Percentiles rank a stretch among this genome's conserved stretches.
These are phyloP conservation scores for Schlechtendalia chinensis DNA, from an alignment of 1,140 invertebrate species.

Conservation along the genomic window DNA sequence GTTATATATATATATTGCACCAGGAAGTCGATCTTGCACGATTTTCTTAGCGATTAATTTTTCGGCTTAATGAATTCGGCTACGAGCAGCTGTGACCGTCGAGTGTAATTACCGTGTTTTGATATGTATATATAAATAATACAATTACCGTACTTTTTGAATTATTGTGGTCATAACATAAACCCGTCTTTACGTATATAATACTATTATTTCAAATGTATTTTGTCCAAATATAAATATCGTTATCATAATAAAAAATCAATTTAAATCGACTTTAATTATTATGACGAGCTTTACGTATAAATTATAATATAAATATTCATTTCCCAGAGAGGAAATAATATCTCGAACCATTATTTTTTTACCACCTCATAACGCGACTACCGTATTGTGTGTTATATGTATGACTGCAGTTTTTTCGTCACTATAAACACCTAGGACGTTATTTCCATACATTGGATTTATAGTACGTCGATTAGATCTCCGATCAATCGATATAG, in stretches of 20 bases:
- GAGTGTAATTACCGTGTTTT: constrained; percentile 3
- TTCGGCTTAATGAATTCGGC: no score
- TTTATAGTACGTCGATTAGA: no score
- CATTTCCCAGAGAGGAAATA: constrained; percentile 25
- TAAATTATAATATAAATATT: background rate
- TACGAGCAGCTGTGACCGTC: no score
- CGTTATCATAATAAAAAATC: constrained; percentile 41
- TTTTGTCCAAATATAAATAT: background rate
- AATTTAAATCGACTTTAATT: constrained; percentile 20
- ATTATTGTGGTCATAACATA: background rate
- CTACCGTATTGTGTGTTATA: no score
- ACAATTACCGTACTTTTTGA: background rate
- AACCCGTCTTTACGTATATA: background rate
- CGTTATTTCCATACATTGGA: no score
- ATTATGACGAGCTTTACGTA: background rate
- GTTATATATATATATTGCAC: no score
- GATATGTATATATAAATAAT: background rate
- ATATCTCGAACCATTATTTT: constrained; percentile 10
- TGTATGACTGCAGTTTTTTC: no score
- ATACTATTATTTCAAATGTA: background rate
- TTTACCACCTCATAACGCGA: no score
- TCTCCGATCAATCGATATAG: no score
- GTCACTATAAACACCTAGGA: no score
- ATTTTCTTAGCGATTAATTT: background rate
- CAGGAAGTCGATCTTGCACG: no score